Percentiles rank a stretch among this genome's conserved stretches.
Conservation (phyloP, 2,888 invertebrate genomes). For the Minunthozetes semirufus region DNA sequence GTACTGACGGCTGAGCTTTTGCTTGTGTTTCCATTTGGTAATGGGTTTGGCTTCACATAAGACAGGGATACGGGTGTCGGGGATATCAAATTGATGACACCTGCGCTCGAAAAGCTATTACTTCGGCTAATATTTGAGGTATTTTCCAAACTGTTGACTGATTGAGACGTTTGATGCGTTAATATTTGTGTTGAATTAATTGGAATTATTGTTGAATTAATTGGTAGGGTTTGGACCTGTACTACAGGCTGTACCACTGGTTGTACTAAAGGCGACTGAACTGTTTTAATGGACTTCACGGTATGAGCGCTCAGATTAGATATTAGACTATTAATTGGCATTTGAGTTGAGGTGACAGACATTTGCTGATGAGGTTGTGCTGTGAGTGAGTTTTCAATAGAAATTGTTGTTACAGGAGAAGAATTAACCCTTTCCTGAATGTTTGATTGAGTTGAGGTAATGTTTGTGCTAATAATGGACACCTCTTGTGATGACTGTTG, state of each 20-base stretch:
- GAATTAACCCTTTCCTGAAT: not conserved
- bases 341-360: not conserved
- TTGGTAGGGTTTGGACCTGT: conserved; percentile 8
- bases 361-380: not conserved
- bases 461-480: not conserved
- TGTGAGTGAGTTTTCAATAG: not conserved
- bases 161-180: conserved; percentile 8
- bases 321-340: not conserved
- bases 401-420: not conserved
- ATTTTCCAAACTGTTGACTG: not conserved
- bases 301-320: not conserved
- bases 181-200: not conserved
- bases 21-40: not conserved
- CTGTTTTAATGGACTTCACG: not conserved
- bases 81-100: not conserved
- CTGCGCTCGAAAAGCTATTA: conserved; percentile 1
- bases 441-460: no score
- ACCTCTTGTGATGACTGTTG: not conserved
- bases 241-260: not conserved
- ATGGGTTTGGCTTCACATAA: not conserved
- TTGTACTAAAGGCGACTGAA: not conserved
- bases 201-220: not conserved
- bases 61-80: not conserved
- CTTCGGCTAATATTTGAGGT: not conserved
- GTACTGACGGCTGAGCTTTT: not conserved